Evolutionary conservation across 2,888 invertebrate species (phyloP), one percentile per base, ranked within the genome.

Genomic region (Torymus tubicola): DNA sequence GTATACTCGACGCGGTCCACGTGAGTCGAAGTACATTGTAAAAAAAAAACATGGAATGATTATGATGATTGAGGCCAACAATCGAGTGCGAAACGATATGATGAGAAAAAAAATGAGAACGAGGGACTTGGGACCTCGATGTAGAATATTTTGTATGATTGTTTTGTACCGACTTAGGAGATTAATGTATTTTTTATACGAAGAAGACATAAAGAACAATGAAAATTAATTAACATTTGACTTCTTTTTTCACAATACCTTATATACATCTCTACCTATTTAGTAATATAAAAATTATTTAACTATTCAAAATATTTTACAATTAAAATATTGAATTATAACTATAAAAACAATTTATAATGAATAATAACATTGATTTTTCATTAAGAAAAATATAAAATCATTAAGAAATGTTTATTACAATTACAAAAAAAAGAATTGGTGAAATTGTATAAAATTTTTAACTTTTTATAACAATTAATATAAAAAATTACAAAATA

Each of bases 121-220:
- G 77, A 82, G 80, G 80, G 71, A 21, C 16, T 61, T 42, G 42
- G 74, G 63, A 77, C 80, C 82, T 84, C 83, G 84, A 82, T 76
- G 82, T 93, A 4, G 94, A 93, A 89, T 94, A 89, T 90, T 92
- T 91, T 81, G 90, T 91, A 78, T 93, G 86, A 87, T 88, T 88
- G 86, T 89, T 91, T 91, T 91, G 89, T 91, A 90, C 90, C 91
- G 89, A 78, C 75, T 68, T 82, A 82, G 82, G 78, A 82, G 89
- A 83, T 85, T 85, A 86, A 82, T 85, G 82, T 91, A 91, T 87
- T 87, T 87, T 87, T 83, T 87, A 81, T 82, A 87, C 86, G 82
- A 83, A 86, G 85, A 85, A 84, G 72, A 82, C 65, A 79, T 82
- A 82, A 76, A 82, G 64, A 79, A 69, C 68, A 69, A 53, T 74